Percentiles rank a stretch among this genome's conserved stretches.
These are phyloP conservation scores for Coreoperca whiteheadi DNA, from an alignment of 2,113 vertebrate species.

Conservation along the genomic window DNA sequence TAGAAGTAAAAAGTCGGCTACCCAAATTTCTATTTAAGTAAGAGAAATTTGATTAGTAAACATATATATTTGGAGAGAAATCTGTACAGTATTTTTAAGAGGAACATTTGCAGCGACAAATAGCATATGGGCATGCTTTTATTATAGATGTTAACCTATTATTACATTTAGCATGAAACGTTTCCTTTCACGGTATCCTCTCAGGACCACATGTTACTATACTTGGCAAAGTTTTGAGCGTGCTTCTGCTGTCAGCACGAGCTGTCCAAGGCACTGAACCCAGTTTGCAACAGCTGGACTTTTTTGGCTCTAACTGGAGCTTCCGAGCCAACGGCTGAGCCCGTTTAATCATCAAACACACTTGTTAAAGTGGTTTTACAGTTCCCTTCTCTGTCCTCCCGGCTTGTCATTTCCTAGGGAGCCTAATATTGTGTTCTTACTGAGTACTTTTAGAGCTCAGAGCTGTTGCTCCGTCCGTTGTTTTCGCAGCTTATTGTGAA, in stretches of 20 bases:
- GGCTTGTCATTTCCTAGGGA: neutral
- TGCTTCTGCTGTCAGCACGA: neutral
- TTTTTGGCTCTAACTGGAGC: neutral
- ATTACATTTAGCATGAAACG: no score
- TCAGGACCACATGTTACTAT: neutral
- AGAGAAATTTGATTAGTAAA: no score
- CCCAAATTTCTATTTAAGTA: no score
- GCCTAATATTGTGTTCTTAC: neutral
- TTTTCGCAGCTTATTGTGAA: neutral
- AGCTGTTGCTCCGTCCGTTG: neutral
- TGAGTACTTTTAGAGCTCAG: neutral
- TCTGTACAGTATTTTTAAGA: no score
- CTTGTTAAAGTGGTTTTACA: constrained; percentile 1
- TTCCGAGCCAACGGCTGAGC: constrained; percentile 3
- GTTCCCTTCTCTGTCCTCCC: neutral
- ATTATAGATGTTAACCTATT: neutral
- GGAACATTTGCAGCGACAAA: neutral
- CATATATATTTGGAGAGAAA: neutral
- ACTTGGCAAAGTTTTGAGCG: no score
- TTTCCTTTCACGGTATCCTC: neutral
- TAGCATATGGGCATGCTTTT: no score
- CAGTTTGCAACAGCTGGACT: neutral
- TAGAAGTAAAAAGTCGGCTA: no score
- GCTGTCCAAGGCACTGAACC: constrained; percentile 29
- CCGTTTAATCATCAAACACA: constrained; percentile 17